Base-by-base conservation (phyloP, 2,888 invertebrate species). In the Pollenia griseotomentosa region DNA sequence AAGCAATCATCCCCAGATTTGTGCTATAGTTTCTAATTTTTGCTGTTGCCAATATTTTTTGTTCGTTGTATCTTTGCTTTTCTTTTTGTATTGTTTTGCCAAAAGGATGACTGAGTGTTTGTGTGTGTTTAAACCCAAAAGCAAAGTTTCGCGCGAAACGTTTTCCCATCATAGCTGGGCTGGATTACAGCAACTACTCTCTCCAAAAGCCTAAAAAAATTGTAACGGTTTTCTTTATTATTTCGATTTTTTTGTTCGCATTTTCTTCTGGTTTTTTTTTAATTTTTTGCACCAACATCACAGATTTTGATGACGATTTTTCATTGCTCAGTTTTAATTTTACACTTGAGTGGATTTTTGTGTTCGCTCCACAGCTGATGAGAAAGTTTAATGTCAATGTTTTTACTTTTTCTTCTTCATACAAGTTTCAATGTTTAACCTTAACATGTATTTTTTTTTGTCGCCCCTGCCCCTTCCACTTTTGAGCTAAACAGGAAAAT, bases 251-350 rank as follows among this genome's bases (percentile, higher is more conserved):
- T 57, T 63, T 83, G 53, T 68, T 74, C 19, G 19, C 33, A 33
- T 55, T 51, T 55, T 68, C 11, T 55, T 71, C 80, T 33, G 12
- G 16, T 78, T 78, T n/a, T 46, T 44, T 57, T 23, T 16, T 83
- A 46, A 16, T 74, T 19, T 55, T 19, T 73, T 75, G 90, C 90
- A 48, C 51, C 42, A 59, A 74, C 78, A 73, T 65, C 83, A 65
- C 71, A 74, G 80, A 86, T 77, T 74, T 82, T 91, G 91, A 90
- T 92, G 91, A 92, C 91, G 91, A 92, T 92, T 92, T 92, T 92
- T 92, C 92, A 92, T 92, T 92, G 92, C 92, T 91, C 90, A 91
- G 91, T 92, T 92, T 92, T 92, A 92, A 92, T 92, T 92, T 92
- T 91, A 92, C 92, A 92, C 92, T 91, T 91, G 91, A 92, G 91